Evolutionary conservation across 2,888 invertebrate genomes (phyloP), one percentile per base, ranked within the genome.

Genomic region (Halocaridina rubra): DNA sequence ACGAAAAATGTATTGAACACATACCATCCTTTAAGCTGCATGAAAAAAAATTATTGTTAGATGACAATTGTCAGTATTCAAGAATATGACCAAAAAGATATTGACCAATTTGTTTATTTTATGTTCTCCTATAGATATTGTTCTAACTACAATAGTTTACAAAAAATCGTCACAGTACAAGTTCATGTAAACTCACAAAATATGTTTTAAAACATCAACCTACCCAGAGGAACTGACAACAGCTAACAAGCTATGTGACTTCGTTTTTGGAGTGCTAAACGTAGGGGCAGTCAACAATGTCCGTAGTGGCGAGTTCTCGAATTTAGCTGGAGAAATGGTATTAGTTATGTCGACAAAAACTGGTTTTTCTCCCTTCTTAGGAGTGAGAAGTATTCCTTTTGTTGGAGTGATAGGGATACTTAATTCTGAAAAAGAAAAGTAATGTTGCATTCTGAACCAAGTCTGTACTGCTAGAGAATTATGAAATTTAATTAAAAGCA

Each of bases 261-360:
- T 72, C 7, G 72, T 72, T 22, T 59, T 78, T 46, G 81, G 74
- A 13, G 80, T 80, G 33, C 19, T n/a, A 33, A 84, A 39, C 3
- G 82, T 72, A 8, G 82, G 72, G 16, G 78, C 72, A 4, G 59
- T 78, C 72, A 84, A 76, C 27, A 84, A 77, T 2, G 72, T 19
- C 10, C 46, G 71, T 13, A 84, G 77, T 8, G 78, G 30, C 3
- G 82, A 72, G 46, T 78, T 77, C 3, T 22, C 59, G 16, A 69
- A 29, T 30, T 76, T 84, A 61, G 72, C 82, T 22, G 82, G 82
- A 27, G 78, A 78, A 22, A 84, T 71, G 59, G 72, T 78, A 46
- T 84, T 71, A 30, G 82, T 84, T 16, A 84, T 32, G 19, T 84
- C 82, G 0, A 61, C 39, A 19, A 77, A 33, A 13, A 71, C 82